Percentiles rank a stretch among this genome's conserved stretches.
phyloP scores from a whole-genome alignment of 2,113 vertebrate genomes.

The Centropristis striata region DNA sequence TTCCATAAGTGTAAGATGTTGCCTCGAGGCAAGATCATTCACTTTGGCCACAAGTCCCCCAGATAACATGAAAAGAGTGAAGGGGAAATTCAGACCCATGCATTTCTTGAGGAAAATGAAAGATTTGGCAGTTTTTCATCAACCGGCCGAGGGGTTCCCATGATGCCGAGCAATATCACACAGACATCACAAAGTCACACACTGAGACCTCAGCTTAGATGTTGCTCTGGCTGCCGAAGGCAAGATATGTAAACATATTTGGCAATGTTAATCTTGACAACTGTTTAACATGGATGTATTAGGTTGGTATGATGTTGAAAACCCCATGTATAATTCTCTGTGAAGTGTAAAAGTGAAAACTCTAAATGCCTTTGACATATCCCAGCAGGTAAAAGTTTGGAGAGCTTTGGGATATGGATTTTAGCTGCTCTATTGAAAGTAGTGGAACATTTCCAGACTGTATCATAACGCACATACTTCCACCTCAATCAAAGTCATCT shows the following conservation, averaged over 20 bases:
- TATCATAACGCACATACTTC: conserved; percentile 66
- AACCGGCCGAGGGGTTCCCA: conserved; percentile 49
- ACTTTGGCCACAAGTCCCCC: conserved; percentile 62
- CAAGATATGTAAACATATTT: conserved; percentile 80
- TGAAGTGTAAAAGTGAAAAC: conserved; percentile 81
- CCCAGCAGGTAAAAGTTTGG: conserved; percentile 84
- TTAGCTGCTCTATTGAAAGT: conserved; percentile 75
- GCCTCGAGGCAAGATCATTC: conserved; percentile 71
- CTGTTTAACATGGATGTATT: conserved; percentile 83
- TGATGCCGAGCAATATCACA: conserved; percentile 53
- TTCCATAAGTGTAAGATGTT: conserved; percentile 50
- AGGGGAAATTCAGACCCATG: conserved; percentile 16
- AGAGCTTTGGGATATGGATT: conserved; percentile 77
- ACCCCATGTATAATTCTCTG: conserved; percentile 83
- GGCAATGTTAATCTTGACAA: conserved; percentile 83
- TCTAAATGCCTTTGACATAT: conserved; percentile 85
- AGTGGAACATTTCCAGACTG: conserved; percentile 66
- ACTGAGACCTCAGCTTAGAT: conserved; percentile 56
- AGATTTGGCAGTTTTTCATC: conserved; percentile 66
- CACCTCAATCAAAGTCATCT: conserved; percentile 48
- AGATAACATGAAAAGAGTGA: conserved; percentile 61
- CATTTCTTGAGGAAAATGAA: conserved; percentile 59
- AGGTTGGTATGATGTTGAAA: conserved; percentile 78
- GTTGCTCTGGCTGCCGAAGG: conserved; percentile 55
- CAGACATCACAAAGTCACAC: conserved; percentile 55